Conservation (phyloP, 2,888 invertebrate genomes). For the Pemphredon lugubris region DNA sequence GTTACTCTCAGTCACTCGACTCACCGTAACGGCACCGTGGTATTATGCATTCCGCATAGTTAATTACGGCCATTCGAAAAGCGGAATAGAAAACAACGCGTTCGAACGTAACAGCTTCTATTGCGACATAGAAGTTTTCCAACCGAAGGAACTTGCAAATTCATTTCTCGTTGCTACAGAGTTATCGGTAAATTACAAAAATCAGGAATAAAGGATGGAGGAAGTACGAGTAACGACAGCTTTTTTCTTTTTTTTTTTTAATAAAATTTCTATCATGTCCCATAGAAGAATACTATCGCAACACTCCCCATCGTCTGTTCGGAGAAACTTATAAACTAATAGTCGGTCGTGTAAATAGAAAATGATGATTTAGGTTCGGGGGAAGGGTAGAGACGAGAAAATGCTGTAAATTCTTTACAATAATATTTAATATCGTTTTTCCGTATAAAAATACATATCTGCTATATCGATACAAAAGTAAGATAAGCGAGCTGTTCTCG, state of each 20-base stretch:
- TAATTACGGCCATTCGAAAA: background rate
- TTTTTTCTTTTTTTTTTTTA: too few relatives aligned
- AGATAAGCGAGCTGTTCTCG: constrained; percentile 82
- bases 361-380: too few relatives aligned
- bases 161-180: too few relatives aligned
- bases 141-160: background rate
- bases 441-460: constrained; percentile 77
- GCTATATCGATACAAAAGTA: constrained; percentile 81
- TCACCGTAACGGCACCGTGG: too few relatives aligned
- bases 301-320: too few relatives aligned
- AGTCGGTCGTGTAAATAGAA: too few relatives aligned
- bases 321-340: too few relatives aligned
- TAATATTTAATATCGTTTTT: constrained; percentile 65
- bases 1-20: background rate
- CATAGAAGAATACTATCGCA: too few relatives aligned
- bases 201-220: background rate
- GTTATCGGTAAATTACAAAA: too few relatives aligned
- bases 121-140: background rate
- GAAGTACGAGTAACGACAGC: constrained; percentile 26
- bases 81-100: constrained; percentile 23
- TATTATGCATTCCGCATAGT: constrained; percentile 1
- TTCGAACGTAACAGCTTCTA: constrained; percentile 19
- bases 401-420: constrained; percentile 35
- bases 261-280: too few relatives aligned
- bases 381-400: constrained; percentile 9